Conservation (phyloP, 2,888 invertebrate genomes). For the Caenorhabditis sinica region DNA sequence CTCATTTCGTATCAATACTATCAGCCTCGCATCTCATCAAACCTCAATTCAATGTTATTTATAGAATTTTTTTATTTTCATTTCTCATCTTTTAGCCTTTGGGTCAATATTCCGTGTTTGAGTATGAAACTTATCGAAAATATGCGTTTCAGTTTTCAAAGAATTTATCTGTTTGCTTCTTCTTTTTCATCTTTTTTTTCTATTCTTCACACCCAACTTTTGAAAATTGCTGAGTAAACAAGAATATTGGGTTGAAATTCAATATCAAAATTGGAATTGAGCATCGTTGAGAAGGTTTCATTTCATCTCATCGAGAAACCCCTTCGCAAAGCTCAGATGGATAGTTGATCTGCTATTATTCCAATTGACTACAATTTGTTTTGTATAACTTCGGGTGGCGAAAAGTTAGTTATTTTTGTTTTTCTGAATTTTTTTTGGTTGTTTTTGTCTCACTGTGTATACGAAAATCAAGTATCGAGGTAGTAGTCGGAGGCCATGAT, state of each 20-base stretch:
- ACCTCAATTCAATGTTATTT: conserved; percentile 16
- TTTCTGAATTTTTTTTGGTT: too few species aligned
- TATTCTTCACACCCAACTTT: conserved; percentile 12
- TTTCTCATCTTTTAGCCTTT: conserved; percentile 7
- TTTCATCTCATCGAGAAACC: background rate
- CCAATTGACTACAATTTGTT: too few species aligned
- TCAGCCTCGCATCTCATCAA: background rate
- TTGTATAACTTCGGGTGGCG: too few species aligned
- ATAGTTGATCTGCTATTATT: too few species aligned
- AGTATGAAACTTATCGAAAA: conserved; percentile 15
- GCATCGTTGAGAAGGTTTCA: background rate
- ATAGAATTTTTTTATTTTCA: background rate
- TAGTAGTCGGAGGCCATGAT: too few species aligned
- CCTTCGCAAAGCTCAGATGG: too few species aligned
- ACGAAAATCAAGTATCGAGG: too few species aligned
- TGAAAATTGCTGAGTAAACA: conserved; percentile 44
- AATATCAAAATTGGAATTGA: conserved; percentile 6
- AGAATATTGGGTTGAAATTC: background rate
- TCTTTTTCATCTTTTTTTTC: background rate
- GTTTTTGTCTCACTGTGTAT: too few species aligned
- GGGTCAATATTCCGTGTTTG: conserved; percentile 31
- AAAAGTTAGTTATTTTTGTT: too few species aligned
- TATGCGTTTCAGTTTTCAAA: conserved; percentile 6
- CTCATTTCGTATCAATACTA: conserved; percentile 25
- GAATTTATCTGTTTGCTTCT: conserved; percentile 30